These are phyloP conservation scores for Laupala kohalensis DNA, from an alignment of 1,140 invertebrate genomes.

Conservation along the genomic window DNA sequence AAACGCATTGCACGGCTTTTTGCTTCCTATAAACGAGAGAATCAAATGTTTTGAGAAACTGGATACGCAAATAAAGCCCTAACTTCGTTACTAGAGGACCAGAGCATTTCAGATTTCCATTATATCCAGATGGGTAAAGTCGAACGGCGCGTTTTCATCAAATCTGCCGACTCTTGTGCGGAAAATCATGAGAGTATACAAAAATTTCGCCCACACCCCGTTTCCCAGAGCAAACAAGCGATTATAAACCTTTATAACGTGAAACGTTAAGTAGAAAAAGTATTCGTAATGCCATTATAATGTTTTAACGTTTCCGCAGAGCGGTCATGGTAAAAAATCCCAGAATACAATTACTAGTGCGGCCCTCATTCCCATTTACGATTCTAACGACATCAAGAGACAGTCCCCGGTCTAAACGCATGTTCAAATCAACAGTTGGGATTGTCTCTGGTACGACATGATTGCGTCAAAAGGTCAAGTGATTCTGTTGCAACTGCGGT, in stretches of 20 bases:
- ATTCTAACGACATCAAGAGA: background rate
- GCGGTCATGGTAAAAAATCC: background rate
- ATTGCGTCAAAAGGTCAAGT: background rate
- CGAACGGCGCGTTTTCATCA: too few relatives aligned
- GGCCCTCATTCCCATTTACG: background rate
- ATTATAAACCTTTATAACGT: background rate
- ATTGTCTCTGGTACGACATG: background rate
- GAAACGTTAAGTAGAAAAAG: background rate
- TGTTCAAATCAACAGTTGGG: background rate
- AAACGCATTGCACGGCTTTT: too few relatives aligned
- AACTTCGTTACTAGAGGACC: too few relatives aligned
- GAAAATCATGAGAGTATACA: too few relatives aligned
- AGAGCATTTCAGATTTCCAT: too few relatives aligned
- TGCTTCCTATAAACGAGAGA: too few relatives aligned
- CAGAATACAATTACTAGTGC: background rate
- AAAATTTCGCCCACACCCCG: too few relatives aligned
- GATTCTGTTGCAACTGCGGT: background rate
- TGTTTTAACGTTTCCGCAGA: background rate
- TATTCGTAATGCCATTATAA: background rate
- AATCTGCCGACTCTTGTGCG: too few relatives aligned
- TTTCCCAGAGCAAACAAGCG: too few relatives aligned
- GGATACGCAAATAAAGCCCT: too few relatives aligned
- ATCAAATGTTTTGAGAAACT: too few relatives aligned
- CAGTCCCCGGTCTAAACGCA: background rate
- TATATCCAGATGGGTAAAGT: too few relatives aligned